Evolutionary conservation across 2,888 invertebrate genomes (phyloP).

Genomic region (Octonoba sinensis): DNA sequence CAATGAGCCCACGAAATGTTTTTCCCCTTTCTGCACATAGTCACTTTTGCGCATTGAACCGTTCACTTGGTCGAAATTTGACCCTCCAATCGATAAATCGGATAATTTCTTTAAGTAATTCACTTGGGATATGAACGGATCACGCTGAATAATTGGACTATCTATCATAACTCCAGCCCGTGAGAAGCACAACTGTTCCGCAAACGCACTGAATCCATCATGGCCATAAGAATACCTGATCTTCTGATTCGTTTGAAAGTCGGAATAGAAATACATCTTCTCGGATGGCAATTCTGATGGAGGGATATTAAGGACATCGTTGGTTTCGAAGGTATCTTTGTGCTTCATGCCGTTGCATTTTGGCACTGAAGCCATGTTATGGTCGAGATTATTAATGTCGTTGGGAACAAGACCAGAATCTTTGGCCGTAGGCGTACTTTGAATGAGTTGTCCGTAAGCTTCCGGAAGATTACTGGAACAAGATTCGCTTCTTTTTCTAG

Average conservation of each 20-base stretch:
- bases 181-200: conserved; percentile 49
- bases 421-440: conserved; percentile 8
- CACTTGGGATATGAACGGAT: conserved; percentile 42
- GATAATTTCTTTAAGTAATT: conserved; percentile 53
- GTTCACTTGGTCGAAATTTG: conserved; percentile 31
- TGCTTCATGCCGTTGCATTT: conserved; percentile 27
- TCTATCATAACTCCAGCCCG: conserved; percentile 47
- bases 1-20: conserved; percentile 47
- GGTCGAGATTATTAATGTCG: conserved; percentile 51
- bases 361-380: conserved; percentile 12
- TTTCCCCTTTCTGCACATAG: conserved; percentile 53
- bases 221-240: conserved; percentile 49
- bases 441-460: conserved; percentile 20
- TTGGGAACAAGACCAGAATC: conserved; percentile 19
- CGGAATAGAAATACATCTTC: conserved; percentile 52
- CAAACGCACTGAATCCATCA: conserved; percentile 44
- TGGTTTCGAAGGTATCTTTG: conserved; percentile 6
- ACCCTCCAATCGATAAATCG: conserved; percentile 29
- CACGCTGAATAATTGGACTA: conserved; percentile 15
- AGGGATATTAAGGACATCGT: conserved; percentile 50
- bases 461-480: conserved; percentile 34
- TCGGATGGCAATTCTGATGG: conserved; percentile 17
- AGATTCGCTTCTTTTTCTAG: conserved; percentile 45
- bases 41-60: conserved; percentile 42
- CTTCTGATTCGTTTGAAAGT: conserved; percentile 49